phyloP scores from a whole-genome alignment of 1,140 invertebrate species.

The Maniola jurtina region DNA sequence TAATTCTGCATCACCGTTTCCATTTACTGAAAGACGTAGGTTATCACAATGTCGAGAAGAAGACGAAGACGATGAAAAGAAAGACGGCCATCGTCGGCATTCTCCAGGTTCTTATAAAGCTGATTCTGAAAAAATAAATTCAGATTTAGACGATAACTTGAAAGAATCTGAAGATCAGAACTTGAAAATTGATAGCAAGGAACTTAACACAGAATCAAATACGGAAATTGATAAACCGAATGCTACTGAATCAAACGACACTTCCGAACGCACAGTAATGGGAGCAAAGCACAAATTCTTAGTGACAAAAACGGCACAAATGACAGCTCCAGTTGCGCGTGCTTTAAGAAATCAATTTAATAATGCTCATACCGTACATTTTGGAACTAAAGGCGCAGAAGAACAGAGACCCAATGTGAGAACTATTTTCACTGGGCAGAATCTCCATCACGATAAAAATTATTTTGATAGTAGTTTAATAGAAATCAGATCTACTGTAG shows the following conservation, averaged over 20 bases:
- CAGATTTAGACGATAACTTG: neutral
- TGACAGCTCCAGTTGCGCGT: constrained; percentile 58
- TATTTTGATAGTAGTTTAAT: constrained; percentile 90
- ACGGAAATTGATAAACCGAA: constrained; percentile 26
- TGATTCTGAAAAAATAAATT: constrained; percentile 33
- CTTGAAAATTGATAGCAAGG: constrained; percentile 16
- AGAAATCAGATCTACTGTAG: constrained; percentile 87
- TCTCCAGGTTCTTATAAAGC: constrained; percentile 30
- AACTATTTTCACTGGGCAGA: constrained; percentile 77
- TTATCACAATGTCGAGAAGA: constrained; percentile 90
- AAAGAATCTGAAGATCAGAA: neutral
- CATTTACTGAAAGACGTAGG: constrained; percentile 82
- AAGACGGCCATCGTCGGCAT: constrained; percentile 44
- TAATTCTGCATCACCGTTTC: constrained; percentile 78
- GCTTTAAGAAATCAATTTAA: constrained; percentile 78
- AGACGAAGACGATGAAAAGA: constrained; percentile 86
- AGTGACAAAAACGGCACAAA: constrained; percentile 57
- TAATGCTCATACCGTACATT: constrained; percentile 82
- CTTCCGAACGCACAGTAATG: constrained; percentile 64
- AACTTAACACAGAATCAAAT: neutral
- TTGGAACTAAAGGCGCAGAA: constrained; percentile 79
- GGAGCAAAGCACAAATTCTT: constrained; percentile 67
- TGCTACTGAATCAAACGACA: constrained; percentile 32
- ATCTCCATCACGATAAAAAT: constrained; percentile 87
- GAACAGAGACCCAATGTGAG: constrained; percentile 79